Evolutionary conservation across 2,888 invertebrate species (phyloP).

Genomic region (Drosophila colorata): DNA sequence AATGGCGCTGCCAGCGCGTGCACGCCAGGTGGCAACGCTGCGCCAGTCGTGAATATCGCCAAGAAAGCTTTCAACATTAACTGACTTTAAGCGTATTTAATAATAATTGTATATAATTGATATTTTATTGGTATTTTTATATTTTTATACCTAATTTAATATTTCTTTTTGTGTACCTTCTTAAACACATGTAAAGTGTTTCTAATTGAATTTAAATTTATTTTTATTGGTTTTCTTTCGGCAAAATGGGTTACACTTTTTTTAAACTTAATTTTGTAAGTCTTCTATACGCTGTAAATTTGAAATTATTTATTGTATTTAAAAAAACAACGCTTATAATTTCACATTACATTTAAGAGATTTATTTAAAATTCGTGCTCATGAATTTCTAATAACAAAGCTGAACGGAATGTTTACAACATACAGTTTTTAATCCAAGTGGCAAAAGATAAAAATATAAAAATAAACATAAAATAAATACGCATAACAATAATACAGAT

Average conservation of each 20-base stretch:
- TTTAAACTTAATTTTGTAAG: background rate
- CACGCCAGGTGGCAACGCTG: slow-evolving; percentile 51
- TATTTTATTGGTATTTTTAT: background rate
- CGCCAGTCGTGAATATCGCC: slow-evolving; percentile 7
- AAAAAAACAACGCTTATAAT: background rate
- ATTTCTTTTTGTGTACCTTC: too few relatives aligned
- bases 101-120: background rate
- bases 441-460: slow-evolving; percentile 11
- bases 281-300: background rate
- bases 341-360: slow-evolving; percentile 37
- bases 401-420: slow-evolving; percentile 70
- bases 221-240: background rate
- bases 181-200: background rate
- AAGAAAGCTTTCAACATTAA: slow-evolving; percentile 10
- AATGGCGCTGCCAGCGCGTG: slow-evolving; percentile 30
- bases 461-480: slow-evolving; percentile 43
- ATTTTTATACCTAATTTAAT: too few relatives aligned
- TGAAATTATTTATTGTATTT: background rate
- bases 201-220: too few relatives aligned
- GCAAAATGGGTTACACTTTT: too few relatives aligned
- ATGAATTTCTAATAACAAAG: slow-evolving; percentile 29
- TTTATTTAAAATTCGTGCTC: slow-evolving; percentile 71
- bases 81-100: too few relatives aligned
- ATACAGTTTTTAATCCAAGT: slow-evolving; percentile 39
- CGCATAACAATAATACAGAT: slow-evolving; percentile 41